Evolutionary conservation across 2,113 vertebrate species (phyloP), one percentile per base, ranked within the genome.

Genomic region (Coregonus clupeaformis): DNA sequence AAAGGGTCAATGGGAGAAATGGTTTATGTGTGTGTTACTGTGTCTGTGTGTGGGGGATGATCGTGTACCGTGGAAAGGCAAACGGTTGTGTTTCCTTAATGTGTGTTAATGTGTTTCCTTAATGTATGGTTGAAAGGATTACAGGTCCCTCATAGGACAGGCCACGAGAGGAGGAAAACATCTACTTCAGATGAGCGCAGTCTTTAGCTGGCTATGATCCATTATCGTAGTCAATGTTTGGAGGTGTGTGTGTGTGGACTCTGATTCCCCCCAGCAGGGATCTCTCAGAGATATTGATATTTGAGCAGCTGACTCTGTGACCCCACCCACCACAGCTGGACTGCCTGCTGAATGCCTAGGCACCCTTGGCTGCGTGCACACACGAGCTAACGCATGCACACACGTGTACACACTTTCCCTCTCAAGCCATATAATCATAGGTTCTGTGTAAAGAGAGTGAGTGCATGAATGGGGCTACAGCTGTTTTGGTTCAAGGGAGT

Each of bases 381-480:
- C 42, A 30, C 11, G 69, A n/a, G n/a, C n/a, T n/a, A n/a, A n/a
- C n/a, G n/a, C 52, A 1, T 1, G 42, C 57, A n/a, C 57, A 27
- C 42, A 30, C 11, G 69, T 47, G 2, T 2, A 27, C 52, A 36
- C 9, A 62, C 30, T 60, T 6, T 60, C 22, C 22, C 59, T 60
- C 59, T 3, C 18, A 60, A 0, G 13, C 59, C 22, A 62, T 20
- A 22, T 6, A 3, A 22, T 85, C 82, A 89, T 68, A 88, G 84
- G 5, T 77, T 84, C 69, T 84, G 68, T 67, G 73, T 77, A 90
- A 89, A 90, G 82, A 90, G 88, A 81, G 74, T 84, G 30, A 72
- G 76, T 72, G 75, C 59, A 68, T 86, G 88, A 80, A 78, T 77
- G 79, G 80, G 77, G 18, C 36, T 59, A 68, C 73, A 82, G 68